These are phyloP conservation scores for Colius striatus DNA, from an alignment of 2,113 vertebrate genomes.

Conservation along the genomic window DNA sequence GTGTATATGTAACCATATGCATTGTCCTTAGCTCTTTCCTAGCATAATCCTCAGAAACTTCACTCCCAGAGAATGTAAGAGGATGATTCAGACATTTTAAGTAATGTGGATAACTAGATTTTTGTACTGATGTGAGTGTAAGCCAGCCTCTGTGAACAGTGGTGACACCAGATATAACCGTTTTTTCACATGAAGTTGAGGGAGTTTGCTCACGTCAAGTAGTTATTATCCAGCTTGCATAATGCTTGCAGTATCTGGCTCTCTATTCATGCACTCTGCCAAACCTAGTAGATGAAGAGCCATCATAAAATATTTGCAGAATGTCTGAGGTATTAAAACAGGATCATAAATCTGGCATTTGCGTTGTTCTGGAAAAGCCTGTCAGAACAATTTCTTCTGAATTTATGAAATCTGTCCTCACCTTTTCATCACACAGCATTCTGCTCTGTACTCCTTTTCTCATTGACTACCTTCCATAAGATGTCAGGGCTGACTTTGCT, in stretches of 20 bases:
- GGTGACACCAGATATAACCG: background rate
- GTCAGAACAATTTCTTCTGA: background rate
- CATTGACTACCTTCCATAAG: background rate
- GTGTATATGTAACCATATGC: background rate
- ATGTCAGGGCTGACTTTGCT: background rate
- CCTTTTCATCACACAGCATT: background rate
- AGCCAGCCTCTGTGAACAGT: background rate
- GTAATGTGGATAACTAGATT: background rate
- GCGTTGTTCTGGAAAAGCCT: background rate
- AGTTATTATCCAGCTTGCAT: background rate
- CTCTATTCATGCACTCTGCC: background rate
- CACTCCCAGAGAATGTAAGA: background rate
- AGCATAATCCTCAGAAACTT: background rate
- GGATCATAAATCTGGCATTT: background rate
- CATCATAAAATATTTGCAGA: background rate
- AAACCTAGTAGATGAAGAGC: background rate
- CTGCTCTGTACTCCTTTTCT: background rate
- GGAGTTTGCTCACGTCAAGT: background rate
- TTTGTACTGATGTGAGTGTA: background rate
- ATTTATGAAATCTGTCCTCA: background rate
- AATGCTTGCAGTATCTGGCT: background rate
- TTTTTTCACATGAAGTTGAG: background rate
- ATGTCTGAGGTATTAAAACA: background rate
- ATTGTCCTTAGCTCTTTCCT: conserved; percentile 1
- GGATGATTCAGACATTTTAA: background rate